Evolutionary conservation across 2,113 vertebrate species (phyloP).

Genomic region (Corvus moneduloides): DNA sequence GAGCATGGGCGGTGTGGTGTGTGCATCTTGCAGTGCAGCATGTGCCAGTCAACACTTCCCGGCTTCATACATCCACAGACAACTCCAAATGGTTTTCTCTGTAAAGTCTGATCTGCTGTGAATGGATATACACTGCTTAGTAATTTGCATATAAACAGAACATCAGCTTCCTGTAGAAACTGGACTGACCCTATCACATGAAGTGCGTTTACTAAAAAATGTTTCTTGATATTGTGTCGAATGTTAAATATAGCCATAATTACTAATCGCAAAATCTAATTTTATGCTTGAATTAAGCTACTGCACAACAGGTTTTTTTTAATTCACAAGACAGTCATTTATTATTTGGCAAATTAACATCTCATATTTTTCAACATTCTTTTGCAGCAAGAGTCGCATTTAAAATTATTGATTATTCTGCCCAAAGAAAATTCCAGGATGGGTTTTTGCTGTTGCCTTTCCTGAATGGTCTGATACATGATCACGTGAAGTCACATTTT

Average conservation of each 20-base stretch:
- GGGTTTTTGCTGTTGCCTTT: neutral
- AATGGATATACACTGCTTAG: neutral
- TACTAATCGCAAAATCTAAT: conserved; percentile 21
- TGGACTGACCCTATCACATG: neutral
- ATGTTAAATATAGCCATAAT: neutral
- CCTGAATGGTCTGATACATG: neutral
- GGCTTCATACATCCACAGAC: neutral
- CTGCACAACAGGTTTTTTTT: neutral
- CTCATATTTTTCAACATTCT: neutral
- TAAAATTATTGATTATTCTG: neutral
- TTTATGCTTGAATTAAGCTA: conserved; percentile 35
- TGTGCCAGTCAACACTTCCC: accelerated
- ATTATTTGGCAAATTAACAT: neutral
- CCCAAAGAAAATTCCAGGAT: neutral
- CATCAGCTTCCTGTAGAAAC: neutral
- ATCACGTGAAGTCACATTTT: neutral
- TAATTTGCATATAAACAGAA: neutral
- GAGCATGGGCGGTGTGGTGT: accelerated
- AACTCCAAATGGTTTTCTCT: neutral
- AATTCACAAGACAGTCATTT: neutral
- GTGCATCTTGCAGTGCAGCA: accelerated
- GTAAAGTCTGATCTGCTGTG: neutral
- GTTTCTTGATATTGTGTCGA: neutral
- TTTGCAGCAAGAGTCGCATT: neutral
- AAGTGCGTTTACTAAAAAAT: neutral